Conservation (phyloP, 1,140 invertebrate genomes). For the Harlomillsia oculata region DNA sequence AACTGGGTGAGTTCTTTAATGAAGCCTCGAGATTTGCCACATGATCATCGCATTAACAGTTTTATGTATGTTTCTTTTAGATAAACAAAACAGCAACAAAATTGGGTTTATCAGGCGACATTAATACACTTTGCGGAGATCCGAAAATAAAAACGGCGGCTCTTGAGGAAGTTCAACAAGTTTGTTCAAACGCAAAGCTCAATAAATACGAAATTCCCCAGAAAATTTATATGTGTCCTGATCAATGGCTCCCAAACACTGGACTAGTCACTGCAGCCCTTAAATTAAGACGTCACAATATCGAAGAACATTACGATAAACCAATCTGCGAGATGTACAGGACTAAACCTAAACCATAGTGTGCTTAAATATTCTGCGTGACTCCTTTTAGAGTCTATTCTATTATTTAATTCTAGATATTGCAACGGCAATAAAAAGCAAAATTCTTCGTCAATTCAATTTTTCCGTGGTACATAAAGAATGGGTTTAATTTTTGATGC, state of each 20-base stretch:
- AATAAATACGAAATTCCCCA: conserved; percentile 27
- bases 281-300: conserved; percentile 22
- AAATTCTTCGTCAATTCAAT: too few relatives aligned
- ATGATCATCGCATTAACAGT: too few relatives aligned
- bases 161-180: conserved; percentile 60
- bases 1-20: too few relatives aligned
- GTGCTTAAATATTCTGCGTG: too few relatives aligned
- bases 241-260: conserved; percentile 22
- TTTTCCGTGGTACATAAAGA: too few relatives aligned
- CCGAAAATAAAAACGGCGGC: conserved; percentile 61
- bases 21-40: too few relatives aligned
- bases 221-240: conserved; percentile 14
- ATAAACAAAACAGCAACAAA: conserved; percentile 57
- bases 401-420: too few relatives aligned
- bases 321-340: conserved; percentile 26
- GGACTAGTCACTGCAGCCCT: conserved; percentile 30
- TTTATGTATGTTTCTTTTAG: conserved; percentile 47
- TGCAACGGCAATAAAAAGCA: too few relatives aligned
- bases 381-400: too few relatives aligned
- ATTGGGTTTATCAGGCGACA: conserved; percentile 49
- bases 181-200: conserved; percentile 47
- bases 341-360: too few relatives aligned
- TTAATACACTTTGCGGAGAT: conserved; percentile 65
- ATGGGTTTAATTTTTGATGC: too few relatives aligned
- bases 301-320: conserved; percentile 21